These are phyloP conservation scores for Molorchus minor DNA, from an alignment of 2,888 invertebrate genomes.

Conservation along the genomic window DNA sequence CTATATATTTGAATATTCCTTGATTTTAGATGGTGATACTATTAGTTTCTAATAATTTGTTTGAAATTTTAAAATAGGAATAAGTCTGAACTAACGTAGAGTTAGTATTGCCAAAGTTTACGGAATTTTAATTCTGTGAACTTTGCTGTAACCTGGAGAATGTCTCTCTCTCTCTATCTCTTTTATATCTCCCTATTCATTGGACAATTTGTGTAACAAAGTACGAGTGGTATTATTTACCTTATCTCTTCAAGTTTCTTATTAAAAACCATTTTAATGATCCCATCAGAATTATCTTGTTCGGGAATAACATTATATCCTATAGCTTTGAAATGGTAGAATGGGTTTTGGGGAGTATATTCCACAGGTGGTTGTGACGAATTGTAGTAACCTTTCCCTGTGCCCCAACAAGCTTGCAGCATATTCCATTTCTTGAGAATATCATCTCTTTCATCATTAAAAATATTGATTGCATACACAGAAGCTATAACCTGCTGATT, in stretches of 20 bases:
- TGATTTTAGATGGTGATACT: no score
- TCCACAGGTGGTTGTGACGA: constrained; percentile 81
- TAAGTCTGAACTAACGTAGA: no score
- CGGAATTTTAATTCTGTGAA: no score
- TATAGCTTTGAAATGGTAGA: constrained; percentile 94
- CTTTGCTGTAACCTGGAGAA: no score
- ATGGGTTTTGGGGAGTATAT: constrained; percentile 87
- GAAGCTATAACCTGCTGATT: constrained; percentile 64
- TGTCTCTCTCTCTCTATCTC: no score
- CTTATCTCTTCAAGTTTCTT: constrained; percentile 65
- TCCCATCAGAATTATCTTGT: constrained; percentile 89
- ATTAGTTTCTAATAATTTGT: no score
- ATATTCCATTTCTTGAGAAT: constrained; percentile 95
- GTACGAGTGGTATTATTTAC: constrained; percentile 1
- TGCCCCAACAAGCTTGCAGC: constrained; percentile 89
- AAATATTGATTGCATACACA: constrained; percentile 70
- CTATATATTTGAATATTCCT: no score
- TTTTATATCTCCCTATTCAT: no score
- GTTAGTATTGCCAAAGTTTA: no score
- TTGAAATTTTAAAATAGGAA: no score
- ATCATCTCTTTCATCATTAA: constrained; percentile 94
- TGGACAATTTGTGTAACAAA: no score
- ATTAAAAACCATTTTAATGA: constrained; percentile 85
- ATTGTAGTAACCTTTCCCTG: constrained; percentile 84
- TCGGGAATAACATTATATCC: constrained; percentile 90